phyloP scores from a whole-genome alignment of 2,113 vertebrate species.

The Camelus bactrianus region DNA sequence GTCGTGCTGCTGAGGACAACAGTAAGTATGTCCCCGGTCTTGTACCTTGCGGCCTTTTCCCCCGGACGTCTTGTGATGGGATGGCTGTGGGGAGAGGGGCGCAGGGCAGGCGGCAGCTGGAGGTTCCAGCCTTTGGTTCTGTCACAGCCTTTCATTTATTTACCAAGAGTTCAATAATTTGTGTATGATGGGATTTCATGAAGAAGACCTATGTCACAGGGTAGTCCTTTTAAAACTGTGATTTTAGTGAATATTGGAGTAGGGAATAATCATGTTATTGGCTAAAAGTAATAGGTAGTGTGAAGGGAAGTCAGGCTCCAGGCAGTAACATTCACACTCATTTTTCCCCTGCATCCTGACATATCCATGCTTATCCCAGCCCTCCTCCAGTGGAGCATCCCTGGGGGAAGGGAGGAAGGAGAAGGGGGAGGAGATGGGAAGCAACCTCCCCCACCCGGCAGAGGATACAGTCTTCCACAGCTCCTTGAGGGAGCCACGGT shows the following conservation, averaged over 20 bases:
- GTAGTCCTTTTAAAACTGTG: neutral
- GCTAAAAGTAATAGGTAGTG: neutral
- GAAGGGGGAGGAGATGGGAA: neutral
- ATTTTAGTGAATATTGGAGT: neutral
- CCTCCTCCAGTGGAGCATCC: no score
- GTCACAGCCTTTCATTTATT: neutral
- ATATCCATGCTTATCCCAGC: neutral
- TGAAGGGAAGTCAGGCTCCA: neutral
- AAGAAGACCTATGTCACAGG: neutral
- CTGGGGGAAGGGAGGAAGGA: neutral
- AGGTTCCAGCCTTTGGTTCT: neutral
- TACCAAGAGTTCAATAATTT: neutral
- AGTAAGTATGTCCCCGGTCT: conserved; percentile 81
- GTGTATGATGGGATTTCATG: neutral
- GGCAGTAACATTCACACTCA: neutral
- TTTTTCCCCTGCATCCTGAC: neutral
- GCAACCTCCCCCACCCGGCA: no score
- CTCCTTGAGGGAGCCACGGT: neutral
- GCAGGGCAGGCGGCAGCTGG: neutral
- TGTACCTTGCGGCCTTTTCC: neutral
- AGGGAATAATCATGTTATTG: neutral
- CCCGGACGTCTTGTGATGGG: neutral
- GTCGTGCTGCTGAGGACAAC: conserved; percentile 87
- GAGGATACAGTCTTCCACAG: neutral
- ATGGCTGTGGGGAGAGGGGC: neutral